Evolutionary conservation across 2,888 invertebrate species (phyloP).

Genomic region (Himalopsyche japonica): DNA sequence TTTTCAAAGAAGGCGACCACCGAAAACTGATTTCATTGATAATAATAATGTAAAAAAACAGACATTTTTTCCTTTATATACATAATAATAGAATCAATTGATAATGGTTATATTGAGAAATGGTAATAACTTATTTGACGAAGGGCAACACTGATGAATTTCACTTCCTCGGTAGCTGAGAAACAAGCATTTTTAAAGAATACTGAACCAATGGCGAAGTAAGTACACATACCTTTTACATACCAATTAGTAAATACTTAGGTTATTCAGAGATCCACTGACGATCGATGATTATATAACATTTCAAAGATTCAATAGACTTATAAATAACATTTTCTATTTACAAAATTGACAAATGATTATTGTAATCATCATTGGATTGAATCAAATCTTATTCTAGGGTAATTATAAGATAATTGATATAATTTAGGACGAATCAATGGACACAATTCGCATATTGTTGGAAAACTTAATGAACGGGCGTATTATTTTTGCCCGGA

Average conservation of each 20-base stretch:
- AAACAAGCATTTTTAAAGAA: not conserved
- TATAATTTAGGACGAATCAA: constrained; percentile 1
- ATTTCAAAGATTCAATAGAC: not conserved
- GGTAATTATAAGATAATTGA: not conserved
- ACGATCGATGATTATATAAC: not conserved
- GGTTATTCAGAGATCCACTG: not conserved
- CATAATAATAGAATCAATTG: constrained; percentile 1
- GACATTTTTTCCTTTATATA: not conserved
- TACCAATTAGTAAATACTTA: not conserved
- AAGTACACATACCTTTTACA: not conserved
- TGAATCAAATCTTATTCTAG: not conserved
- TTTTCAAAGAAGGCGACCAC: not conserved
- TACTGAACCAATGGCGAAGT: not conserved
- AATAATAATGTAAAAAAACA: not conserved
- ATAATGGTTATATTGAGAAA: not conserved
- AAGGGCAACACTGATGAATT: not conserved
- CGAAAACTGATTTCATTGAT: not conserved
- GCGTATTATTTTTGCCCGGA: not conserved
- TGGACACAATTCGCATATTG: not conserved
- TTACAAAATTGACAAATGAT: not conserved
- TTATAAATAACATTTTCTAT: not conserved
- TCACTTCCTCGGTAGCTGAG: not conserved
- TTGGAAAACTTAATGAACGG: not conserved
- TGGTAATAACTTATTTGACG: not conserved
- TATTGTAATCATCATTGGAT: not conserved